These are phyloP conservation scores for Phylloscopus collybita DNA, from an alignment of 2,797 vertebrate species.

Conservation along the genomic window DNA sequence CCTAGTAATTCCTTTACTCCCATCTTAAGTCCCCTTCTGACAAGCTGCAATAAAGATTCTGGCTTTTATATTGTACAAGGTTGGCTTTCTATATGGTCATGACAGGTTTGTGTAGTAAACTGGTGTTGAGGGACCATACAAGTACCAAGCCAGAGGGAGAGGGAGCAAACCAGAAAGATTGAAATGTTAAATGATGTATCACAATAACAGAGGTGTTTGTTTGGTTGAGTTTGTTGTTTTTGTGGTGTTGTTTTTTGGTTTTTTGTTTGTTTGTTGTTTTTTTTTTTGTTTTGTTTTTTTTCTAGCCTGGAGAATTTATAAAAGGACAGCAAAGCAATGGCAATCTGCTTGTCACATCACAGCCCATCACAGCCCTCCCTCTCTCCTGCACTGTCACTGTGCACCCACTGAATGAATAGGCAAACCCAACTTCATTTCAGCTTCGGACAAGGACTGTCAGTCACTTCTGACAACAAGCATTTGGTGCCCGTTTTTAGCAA, in stretches of 20 bases:
- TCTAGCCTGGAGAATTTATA: neutral
- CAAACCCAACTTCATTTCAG: constrained; percentile 34
- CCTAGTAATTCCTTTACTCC: neutral
- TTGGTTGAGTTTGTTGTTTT: neutral
- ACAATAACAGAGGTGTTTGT: neutral
- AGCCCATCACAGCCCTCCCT: neutral
- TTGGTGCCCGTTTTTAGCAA: constrained; percentile 59
- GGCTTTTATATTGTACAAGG: neutral
- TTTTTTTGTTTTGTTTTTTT: neutral
- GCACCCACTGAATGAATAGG: constrained; percentile 27
- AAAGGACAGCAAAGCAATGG: neutral
- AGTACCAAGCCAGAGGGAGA: neutral
- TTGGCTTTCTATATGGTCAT: neutral
- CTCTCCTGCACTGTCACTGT: neutral
- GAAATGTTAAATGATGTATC: neutral
- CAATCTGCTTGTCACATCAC: neutral
- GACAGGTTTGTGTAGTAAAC: rapidly evolving
- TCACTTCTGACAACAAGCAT: constrained; percentile 63
- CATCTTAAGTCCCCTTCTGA: neutral
- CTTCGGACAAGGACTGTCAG: constrained; percentile 39
- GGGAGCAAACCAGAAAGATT: neutral
- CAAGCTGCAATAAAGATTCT: neutral
- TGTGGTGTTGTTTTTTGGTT: neutral
- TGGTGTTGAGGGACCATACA: neutral
- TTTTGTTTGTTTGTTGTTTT: neutral